These are phyloP conservation scores for Agonum fuliginosum DNA, from an alignment of 2,888 invertebrate genomes.

Conservation along the genomic window DNA sequence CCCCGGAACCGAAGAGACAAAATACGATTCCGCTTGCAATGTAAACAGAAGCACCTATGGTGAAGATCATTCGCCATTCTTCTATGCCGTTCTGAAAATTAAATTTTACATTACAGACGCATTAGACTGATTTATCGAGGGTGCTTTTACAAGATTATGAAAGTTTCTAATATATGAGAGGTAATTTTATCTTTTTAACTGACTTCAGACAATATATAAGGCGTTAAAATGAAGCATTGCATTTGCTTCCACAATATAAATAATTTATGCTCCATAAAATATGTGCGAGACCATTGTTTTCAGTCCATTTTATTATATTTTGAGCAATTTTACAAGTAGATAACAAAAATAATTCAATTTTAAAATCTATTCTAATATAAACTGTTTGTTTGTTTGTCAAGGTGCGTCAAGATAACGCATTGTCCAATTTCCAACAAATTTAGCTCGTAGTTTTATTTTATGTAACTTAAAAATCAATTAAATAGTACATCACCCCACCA, in stretches of 20 bases:
- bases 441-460: no score
- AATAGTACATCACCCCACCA: no score
- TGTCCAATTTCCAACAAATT: no score
- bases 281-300: no score
- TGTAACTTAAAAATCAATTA: no score
- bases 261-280: no score
- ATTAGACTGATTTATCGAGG: slow-evolving; percentile 2
- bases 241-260: background rate
- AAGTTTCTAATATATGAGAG: background rate
- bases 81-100: slow-evolving; percentile 81
- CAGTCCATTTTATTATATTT: no score
- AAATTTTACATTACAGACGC: slow-evolving; percentile 34
- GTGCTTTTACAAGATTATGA: background rate
- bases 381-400: no score
- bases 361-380: no score
- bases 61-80: slow-evolving; percentile 85
- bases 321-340: no score
- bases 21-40: slow-evolving; percentile 82
- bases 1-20: slow-evolving; percentile 82
- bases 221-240: background rate
- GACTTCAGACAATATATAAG: background rate
- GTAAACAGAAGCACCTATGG: slow-evolving; percentile 83
- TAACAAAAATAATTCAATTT: no score
- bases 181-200: background rate
- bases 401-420: no score